phyloP scores from a whole-genome alignment of 2,797 vertebrate genomes.

The Gymnoscopelus microlampas region DNA sequence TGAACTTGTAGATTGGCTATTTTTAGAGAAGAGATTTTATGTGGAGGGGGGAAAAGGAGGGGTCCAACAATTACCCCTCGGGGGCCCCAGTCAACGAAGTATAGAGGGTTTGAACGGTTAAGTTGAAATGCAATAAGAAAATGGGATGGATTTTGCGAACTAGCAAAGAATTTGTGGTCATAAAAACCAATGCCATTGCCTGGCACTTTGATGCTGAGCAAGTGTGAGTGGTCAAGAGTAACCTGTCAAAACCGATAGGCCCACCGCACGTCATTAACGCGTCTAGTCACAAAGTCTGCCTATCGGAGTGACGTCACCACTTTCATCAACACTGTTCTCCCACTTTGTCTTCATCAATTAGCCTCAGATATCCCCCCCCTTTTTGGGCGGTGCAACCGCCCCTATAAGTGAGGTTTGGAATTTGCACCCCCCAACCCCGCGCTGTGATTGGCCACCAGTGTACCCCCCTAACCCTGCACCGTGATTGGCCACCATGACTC shows the following conservation, averaged over 20 bases:
- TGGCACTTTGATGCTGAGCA: constrained; percentile 39
- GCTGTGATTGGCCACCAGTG: too few relatives aligned
- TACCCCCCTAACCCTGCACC: too few relatives aligned
- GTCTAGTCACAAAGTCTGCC: constrained; percentile 53
- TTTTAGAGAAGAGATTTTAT: constrained; percentile 7
- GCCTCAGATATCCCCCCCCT: constrained; percentile 43
- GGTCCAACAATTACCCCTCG: neutral
- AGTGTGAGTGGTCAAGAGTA: constrained; percentile 51
- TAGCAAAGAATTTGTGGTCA: constrained; percentile 26
- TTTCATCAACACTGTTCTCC: constrained; percentile 47
- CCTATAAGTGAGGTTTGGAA: too few relatives aligned
- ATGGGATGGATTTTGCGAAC: constrained; percentile 39
- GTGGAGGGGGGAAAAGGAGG: neutral
- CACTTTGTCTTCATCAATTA: constrained; percentile 58
- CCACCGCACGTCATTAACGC: constrained; percentile 56
- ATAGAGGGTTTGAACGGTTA: too few relatives aligned
- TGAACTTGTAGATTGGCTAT: too few relatives aligned
- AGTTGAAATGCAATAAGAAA: constrained; percentile 27
- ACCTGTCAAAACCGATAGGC: constrained; percentile 66
- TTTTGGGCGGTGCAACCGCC: too few relatives aligned
- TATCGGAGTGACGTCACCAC: constrained; percentile 64
- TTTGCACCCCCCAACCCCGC: too few relatives aligned
- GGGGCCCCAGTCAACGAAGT: too few relatives aligned
- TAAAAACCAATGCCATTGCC: constrained; percentile 25
- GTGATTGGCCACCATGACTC: too few relatives aligned